Evolutionary conservation across 2,888 invertebrate genomes (phyloP), one percentile per base, ranked within the genome.

Genomic region (Pseudanteris insignis): DNA sequence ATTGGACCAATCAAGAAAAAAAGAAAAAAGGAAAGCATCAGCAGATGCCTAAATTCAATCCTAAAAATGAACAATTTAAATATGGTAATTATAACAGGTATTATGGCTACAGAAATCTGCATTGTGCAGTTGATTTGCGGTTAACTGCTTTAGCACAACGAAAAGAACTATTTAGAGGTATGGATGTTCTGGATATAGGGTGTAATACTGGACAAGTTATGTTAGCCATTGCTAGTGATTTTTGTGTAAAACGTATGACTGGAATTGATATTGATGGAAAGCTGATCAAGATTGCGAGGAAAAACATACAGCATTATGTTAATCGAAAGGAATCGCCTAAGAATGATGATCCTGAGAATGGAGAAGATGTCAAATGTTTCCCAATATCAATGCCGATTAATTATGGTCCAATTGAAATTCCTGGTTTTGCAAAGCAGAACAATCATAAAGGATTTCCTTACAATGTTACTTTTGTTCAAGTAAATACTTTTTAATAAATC

Each of bases 151-250:
- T 98, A 72, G 86, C 86, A 55, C 86, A 88, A 73, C 88, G 92
- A 70, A 83, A 86, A 30, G 90, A 94, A 70, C 84, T 96, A 74
- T 96, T 98, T 79, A 85, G 88, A 64, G 89, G 89, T 65, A 96
- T 93, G 81, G 92, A 94, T 80, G 90, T 98, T 32, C 83, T 99
- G 64, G 99, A 99, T 77, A 91, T 99, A 74, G 99, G 99, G 9
- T 99, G 98, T 81, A 99, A 99, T 81, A 91, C 94, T 59, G 99
- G 99, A 1, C 94, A 96, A 77, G 87, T 99, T 67, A 95, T 98
- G 6, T 85, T 97, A 28, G 88, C 91, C 0, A 86, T 99, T 37
- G 98, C 95, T 0, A 85, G 91, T 63, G 91, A 94, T 71, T 88
- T 93, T 68, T 85, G 87, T 24, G 96, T 97, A 1, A 87, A 87